These are phyloP conservation scores for Tichodroma muraria DNA, from an alignment of 2,113 vertebrate genomes.

Conservation along the genomic window DNA sequence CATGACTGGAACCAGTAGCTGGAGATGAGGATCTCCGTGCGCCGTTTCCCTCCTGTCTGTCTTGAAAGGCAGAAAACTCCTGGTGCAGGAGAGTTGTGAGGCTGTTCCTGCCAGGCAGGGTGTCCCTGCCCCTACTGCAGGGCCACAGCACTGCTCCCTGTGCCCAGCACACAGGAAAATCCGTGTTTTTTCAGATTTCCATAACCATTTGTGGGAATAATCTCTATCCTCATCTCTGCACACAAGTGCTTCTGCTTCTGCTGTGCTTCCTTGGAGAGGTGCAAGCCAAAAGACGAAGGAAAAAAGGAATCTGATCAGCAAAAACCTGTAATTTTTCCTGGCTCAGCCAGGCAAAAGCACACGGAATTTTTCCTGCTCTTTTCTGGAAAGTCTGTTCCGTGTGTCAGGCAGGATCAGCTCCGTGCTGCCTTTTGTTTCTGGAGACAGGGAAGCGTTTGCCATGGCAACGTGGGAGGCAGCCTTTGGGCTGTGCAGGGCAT, in stretches of 20 bases:
- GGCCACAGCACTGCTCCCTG: background rate
- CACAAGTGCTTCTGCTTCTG: background rate
- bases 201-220: background rate
- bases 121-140: background rate
- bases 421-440: background rate
- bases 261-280: background rate
- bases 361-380: background rate
- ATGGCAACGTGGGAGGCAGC: background rate
- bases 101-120: background rate
- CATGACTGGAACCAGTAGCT: background rate
- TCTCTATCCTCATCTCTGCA: background rate
- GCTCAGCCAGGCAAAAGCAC: background rate
- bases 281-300: background rate
- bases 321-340: constrained; percentile 9
- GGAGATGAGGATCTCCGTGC: background rate
- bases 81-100: background rate
- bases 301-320: constrained; percentile 2
- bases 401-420: background rate
- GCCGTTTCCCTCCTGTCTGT: background rate
- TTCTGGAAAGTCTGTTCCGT: background rate
- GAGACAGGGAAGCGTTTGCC: background rate
- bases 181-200: background rate
- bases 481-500: background rate
- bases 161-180: background rate
- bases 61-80: background rate